These are phyloP conservation scores for Kuschelorhynchus macadamiae DNA, from an alignment of 2,888 invertebrate genomes.

Conservation along the genomic window DNA sequence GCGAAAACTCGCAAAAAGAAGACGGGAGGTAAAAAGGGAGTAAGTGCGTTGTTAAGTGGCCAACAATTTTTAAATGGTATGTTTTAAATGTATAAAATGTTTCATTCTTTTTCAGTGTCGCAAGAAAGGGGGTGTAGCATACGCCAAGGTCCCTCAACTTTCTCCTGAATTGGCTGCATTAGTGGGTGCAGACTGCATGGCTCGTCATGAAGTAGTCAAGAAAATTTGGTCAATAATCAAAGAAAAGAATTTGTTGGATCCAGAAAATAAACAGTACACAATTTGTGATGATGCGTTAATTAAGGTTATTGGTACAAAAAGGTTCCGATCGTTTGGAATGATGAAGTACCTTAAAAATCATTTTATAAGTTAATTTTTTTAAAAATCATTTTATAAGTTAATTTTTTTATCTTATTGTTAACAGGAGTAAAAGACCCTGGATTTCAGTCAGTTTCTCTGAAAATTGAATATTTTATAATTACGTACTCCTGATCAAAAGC, in stretches of 20 bases:
- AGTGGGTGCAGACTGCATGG: slow-evolving; percentile 87
- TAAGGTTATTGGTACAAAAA: slow-evolving; percentile 91
- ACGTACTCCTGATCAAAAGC: too few relatives aligned
- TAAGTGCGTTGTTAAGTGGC: too few relatives aligned
- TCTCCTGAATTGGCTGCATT: slow-evolving; percentile 88
- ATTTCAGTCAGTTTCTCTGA: too few relatives aligned
- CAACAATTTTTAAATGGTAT: too few relatives aligned
- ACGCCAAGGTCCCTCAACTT: slow-evolving; percentile 86
- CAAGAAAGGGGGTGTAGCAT: slow-evolving; percentile 78
- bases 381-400: too few relatives aligned
- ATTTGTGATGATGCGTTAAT: slow-evolving; percentile 92
- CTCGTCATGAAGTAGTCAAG: slow-evolving; percentile 91
- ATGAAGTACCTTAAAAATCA: slow-evolving; percentile 96
- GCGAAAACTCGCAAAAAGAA: slow-evolving; percentile 79
- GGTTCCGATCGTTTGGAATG: slow-evolving; percentile 97
- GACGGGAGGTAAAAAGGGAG: slow-evolving; percentile 71
- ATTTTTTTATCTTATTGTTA: not conserved
- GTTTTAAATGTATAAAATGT: not conserved
- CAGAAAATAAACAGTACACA: slow-evolving; percentile 94
- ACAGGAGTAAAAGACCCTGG: slow-evolving; percentile 18
- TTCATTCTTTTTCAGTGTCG: slow-evolving; percentile 52
- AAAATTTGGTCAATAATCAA: slow-evolving; percentile 93
- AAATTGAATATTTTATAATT: too few relatives aligned
- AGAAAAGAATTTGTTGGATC: slow-evolving; percentile 90
- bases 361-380: slow-evolving; percentile 78